Percentiles rank a stretch among this genome's conserved stretches.
Evolutionary conservation across 2,113 vertebrate species (phyloP).

Genomic region (Sinocyclocheilus maitianheensis): DNA sequence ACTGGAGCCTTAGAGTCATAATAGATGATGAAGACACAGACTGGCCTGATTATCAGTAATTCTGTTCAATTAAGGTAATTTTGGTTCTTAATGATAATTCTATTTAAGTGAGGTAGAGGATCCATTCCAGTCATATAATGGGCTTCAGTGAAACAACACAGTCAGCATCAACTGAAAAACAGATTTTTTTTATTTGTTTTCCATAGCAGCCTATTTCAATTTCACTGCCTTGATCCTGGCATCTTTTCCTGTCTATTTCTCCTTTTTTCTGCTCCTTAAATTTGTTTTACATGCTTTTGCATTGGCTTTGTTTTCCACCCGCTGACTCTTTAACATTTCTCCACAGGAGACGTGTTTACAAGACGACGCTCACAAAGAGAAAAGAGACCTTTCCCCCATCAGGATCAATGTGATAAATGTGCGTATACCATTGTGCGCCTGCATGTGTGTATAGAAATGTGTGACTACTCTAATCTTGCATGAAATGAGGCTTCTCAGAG

Average conservation of each 20-base stretch:
- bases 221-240: not conserved
- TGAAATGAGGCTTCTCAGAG: conserved; percentile 30
- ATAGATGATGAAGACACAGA: not conserved
- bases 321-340: conserved; percentile 23
- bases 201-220: not conserved
- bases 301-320: conserved; percentile 30
- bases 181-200: not conserved
- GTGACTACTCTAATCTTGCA: conserved; percentile 34
- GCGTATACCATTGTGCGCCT: conserved; percentile 36
- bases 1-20: not conserved
- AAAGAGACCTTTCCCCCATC: conserved; percentile 75
- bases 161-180: not conserved
- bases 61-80: not conserved
- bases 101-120: not conserved
- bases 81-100: not conserved
- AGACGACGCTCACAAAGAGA: conserved; percentile 68
- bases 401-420: conserved; percentile 74
- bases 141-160: not conserved
- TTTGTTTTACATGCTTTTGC: not conserved
- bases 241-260: not conserved
- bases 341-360: conserved; percentile 75
- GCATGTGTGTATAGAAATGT: conserved; percentile 14
- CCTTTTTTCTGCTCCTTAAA: not conserved
- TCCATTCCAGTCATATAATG: not conserved
- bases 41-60: not conserved